Evolutionary conservation across 2,113 vertebrate species (phyloP).

Genomic region (Mustela lutreola): DNA sequence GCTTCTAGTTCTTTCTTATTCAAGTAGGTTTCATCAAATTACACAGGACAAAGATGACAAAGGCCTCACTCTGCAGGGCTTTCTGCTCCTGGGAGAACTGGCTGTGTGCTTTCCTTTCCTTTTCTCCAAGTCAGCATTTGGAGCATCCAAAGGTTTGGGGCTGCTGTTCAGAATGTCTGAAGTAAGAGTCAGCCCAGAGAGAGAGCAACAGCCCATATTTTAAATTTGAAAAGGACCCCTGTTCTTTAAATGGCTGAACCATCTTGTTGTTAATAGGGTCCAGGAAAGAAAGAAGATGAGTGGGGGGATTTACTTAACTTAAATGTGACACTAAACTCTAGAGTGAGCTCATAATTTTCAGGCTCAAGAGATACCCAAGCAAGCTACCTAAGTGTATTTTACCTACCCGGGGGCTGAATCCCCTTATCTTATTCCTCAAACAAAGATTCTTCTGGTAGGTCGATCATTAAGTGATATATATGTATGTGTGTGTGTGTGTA

Average conservation of each 20-base stretch:
- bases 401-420: neutral
- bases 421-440: conserved; percentile 42
- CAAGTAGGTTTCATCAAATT: conserved; percentile 78
- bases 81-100: neutral
- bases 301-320: conserved; percentile 2
- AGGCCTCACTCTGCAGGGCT: conserved; percentile 55
- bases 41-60: conserved; percentile 59
- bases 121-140: conserved; percentile 72
- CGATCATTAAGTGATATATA: conserved; percentile 38
- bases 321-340: conserved; percentile 19
- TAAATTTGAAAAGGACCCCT: conserved; percentile 62
- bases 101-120: conserved; percentile 42
- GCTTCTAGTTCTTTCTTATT: conserved; percentile 63
- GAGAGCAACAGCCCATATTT: conserved; percentile 52
- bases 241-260: conserved; percentile 59
- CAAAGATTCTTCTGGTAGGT: conserved; percentile 37
- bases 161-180: conserved; percentile 19
- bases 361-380: conserved; percentile 20
- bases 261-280: conserved; percentile 65
- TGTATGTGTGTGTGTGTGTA: no score
- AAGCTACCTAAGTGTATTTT: conserved; percentile 47
- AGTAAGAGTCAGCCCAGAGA: conserved; percentile 65
- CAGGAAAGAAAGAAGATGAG: conserved; percentile 24
- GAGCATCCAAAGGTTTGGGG: neutral
- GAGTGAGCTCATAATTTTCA: neutral